Conservation (phyloP, 2,113 vertebrate genomes). For the Aspiorhynchus laticeps region DNA sequence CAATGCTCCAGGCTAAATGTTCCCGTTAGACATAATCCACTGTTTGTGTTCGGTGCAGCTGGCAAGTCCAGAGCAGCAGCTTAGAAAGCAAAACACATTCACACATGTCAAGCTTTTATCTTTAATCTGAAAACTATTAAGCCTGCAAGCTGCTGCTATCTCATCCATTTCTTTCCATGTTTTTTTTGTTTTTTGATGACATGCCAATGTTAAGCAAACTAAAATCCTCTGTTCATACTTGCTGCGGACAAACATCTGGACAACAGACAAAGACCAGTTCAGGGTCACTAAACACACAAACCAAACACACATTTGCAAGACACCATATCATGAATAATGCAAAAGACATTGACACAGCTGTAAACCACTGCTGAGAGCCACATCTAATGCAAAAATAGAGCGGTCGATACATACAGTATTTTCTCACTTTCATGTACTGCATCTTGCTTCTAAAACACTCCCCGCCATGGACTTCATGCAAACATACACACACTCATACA, state of each 20-base stretch:
- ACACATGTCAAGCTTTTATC: slow-evolving; percentile 30
- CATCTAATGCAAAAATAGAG: neutral
- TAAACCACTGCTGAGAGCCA: neutral
- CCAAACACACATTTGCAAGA: neutral
- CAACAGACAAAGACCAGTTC: neutral
- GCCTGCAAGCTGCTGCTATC: slow-evolving; percentile 8
- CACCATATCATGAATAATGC: neutral
- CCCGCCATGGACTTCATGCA: neutral
- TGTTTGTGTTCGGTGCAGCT: slow-evolving; percentile 29
- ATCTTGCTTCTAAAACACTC: neutral
- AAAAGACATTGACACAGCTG: slow-evolving; percentile 9
- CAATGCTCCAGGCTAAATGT: slow-evolving; percentile 13
- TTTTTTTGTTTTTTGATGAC: neutral
- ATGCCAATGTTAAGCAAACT: slow-evolving; percentile 21
- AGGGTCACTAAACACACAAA: slow-evolving; percentile 20
- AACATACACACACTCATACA: slow-evolving; percentile 10
- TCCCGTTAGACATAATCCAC: slow-evolving; percentile 15
- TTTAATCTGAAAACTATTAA: slow-evolving; percentile 25
- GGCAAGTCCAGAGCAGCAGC: slow-evolving; percentile 9
- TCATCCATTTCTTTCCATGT: neutral
- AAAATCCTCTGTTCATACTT: neutral
- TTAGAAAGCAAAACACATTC: slow-evolving; percentile 31
- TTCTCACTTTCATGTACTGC: neutral
- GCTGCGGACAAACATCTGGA: neutral
- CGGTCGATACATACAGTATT: neutral